phyloP scores from a whole-genome alignment of 2,888 invertebrate genomes.

The Aphrophora alni region DNA sequence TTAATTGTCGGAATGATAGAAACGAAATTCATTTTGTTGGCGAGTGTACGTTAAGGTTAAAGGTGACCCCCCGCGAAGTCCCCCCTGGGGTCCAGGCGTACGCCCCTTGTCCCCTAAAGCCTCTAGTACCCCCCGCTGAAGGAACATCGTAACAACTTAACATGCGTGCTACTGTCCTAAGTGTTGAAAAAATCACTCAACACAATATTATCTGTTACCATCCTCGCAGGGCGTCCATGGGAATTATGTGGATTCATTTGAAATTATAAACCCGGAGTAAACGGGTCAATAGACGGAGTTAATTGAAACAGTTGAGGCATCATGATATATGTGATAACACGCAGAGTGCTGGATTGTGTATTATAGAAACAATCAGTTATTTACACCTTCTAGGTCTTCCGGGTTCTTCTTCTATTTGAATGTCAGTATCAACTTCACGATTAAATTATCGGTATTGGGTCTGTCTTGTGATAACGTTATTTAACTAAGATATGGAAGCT shows the following conservation, averaged over 20 bases:
- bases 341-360: neutral
- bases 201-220: neutral
- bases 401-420: too few species aligned
- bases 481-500: too few species aligned
- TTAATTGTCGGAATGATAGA: neutral
- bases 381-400: too few species aligned
- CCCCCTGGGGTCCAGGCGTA: neutral
- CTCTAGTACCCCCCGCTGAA: neutral
- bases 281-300: neutral
- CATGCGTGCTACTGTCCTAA: neutral
- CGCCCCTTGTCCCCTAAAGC: conserved; percentile 9
- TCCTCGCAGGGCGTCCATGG: too few species aligned
- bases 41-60: neutral
- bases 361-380: neutral
- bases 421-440: too few species aligned
- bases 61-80: neutral
- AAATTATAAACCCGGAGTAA: too few species aligned
- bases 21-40: neutral
- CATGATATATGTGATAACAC: neutral
- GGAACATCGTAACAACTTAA: neutral
- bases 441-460: too few species aligned
- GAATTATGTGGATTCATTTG: too few species aligned
- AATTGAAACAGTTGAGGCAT: neutral
- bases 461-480: too few species aligned
- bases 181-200: neutral